A percentile compares a stretch with the other conserved stretches of the same genome.
phyloP scores from a whole-genome alignment of 2,888 invertebrate genomes.

The Agapetus fuscipes region DNA sequence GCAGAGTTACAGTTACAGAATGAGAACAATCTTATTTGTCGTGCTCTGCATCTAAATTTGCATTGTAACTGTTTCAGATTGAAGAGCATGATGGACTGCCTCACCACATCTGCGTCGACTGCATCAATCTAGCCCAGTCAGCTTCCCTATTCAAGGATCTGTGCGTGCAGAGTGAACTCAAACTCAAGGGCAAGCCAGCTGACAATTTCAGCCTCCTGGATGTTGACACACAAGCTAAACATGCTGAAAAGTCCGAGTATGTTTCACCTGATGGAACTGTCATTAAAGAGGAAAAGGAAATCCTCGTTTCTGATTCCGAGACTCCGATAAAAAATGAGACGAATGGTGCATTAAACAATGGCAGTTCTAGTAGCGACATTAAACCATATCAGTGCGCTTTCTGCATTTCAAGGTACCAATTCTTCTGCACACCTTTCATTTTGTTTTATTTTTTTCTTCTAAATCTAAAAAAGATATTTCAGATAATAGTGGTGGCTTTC shows the following conservation, averaged over 20 bases:
- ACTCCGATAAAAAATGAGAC: neutral
- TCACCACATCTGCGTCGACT: slow-evolving; percentile 29
- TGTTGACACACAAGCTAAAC: too few species aligned
- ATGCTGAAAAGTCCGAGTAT: too few species aligned
- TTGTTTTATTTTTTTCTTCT: neutral
- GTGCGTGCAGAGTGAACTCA: slow-evolving; percentile 31
- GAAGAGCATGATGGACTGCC: slow-evolving; percentile 30
- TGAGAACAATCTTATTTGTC: too few species aligned
- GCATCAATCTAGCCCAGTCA: slow-evolving; percentile 32
- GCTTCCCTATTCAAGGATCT: slow-evolving; percentile 33
- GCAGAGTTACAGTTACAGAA: too few species aligned
- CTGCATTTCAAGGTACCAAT: neutral
- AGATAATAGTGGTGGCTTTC: too few species aligned
- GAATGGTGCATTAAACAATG: slow-evolving; percentile 1
- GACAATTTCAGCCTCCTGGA: neutral
- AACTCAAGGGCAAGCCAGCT: slow-evolving; percentile 23
- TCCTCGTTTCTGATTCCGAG: neutral
- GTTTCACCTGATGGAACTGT: neutral
- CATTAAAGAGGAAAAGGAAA: slow-evolving; percentile 5
- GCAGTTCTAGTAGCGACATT: neutral
- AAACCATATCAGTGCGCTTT: slow-evolving; percentile 11
- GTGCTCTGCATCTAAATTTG: too few species aligned
- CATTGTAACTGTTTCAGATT: slow-evolving; percentile 23
- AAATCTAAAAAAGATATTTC: too few species aligned
- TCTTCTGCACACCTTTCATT: neutral